Evolutionary conservation across 2,888 invertebrate genomes (phyloP), one percentile per base, ranked within the genome.

Genomic region (Lepidochrysops patricia): DNA sequence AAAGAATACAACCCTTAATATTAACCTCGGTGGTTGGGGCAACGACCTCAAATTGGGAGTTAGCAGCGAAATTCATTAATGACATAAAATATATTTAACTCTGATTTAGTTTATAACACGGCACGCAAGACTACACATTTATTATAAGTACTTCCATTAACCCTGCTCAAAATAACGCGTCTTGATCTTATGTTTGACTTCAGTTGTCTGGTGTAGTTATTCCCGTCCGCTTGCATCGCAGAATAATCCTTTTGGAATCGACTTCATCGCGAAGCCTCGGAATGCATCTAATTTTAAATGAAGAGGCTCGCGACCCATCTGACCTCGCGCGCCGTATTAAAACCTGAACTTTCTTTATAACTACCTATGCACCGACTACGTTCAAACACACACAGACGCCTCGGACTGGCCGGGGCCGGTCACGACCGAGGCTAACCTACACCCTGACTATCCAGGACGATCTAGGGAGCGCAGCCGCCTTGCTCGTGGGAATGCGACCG

Each of bases 301-400:
- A 82, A 83, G 86, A 85, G 83, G 80, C 86, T 86, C 83, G 83
- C 85, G 86, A 88, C 86, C 88, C 78, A 75, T 73, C 82, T 84
- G 89, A 88, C 89, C 88, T 82, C 85, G 83, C 81, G 80, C 75
- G 81, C 75, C 78, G 81, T 80, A 81, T 84, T 87, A 86, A 86
- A 88, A 88, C 88, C 85, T 88, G 88, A 84, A 88, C 87, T 88
- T 87, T 88, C 88, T 87, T 86, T 84, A 85, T 82, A 86, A 84
- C 83, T 84, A 86, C 84, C 83, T 84, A 85, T 80, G 84, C 80
- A 81, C 79, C 72, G 75, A 71, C 79, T 84, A 82, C 84, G 86
- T 82, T 82, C 74, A 82, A 83, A 84, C 84, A 82, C 84, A 80
- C 84, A 84, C 83, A 81, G 74, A 73, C 81, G 79, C 77, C 75